Percentiles rank a stretch among this genome's conserved stretches.
These are phyloP conservation scores for Chunga burmeisteri DNA, from an alignment of 2,113 vertebrate genomes.

Conservation along the genomic window DNA sequence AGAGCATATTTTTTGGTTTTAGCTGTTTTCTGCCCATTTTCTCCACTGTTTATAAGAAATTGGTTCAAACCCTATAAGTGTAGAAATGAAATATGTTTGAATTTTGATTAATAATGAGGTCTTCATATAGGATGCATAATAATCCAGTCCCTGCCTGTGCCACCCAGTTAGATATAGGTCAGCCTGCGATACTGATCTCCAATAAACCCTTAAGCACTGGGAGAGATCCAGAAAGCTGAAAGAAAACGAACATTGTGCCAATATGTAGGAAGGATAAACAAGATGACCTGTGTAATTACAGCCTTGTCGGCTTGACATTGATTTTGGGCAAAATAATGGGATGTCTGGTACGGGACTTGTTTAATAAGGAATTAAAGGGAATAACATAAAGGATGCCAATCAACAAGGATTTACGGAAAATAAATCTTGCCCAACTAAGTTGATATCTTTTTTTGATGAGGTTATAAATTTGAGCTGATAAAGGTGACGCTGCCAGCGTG, in stretches of 20 bases:
- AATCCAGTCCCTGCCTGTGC: neutral
- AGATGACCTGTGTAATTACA: conserved; percentile 60
- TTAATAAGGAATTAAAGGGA: conserved; percentile 62
- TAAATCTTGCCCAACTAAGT: conserved; percentile 19
- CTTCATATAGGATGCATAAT: neutral
- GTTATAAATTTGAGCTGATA: conserved; percentile 49
- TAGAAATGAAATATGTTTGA: neutral
- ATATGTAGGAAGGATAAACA: conserved; percentile 34
- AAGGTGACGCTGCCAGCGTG: neutral
- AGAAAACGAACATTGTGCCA: neutral
- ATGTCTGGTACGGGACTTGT: conserved; percentile 35
- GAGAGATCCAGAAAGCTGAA: neutral
- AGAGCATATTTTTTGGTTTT: neutral
- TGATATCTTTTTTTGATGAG: conserved; percentile 56
- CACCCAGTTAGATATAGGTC: neutral
- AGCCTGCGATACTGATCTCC: neutral
- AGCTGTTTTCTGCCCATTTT: neutral
- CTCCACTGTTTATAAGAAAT: neutral
- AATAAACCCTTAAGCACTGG: conserved; percentile 7
- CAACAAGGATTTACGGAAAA: conserved; percentile 46
- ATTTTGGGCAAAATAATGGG: conserved; percentile 54
- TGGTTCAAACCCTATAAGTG: neutral
- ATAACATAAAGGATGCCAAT: conserved; percentile 56
- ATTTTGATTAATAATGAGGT: neutral
- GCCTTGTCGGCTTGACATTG: conserved; percentile 35